Evolutionary conservation across 2,113 vertebrate species (phyloP).

Genomic region (Asarcornis scutulata): DNA sequence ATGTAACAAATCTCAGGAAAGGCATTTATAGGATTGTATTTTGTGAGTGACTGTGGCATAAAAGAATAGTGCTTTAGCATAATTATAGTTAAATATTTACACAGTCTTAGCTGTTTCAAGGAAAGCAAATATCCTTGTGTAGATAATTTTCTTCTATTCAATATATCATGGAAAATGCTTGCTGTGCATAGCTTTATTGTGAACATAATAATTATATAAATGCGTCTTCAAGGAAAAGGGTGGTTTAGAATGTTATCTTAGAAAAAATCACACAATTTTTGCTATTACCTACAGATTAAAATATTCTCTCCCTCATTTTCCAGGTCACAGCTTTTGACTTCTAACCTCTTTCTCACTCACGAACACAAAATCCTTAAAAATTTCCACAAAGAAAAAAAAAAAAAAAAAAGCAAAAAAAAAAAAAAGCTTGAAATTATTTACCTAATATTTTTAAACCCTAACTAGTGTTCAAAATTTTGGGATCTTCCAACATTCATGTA

Average conservation of each 20-base stretch:
- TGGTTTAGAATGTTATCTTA: not conserved
- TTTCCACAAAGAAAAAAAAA: accelerated
- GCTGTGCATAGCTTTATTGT: not conserved
- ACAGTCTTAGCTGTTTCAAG: conserved; percentile 44
- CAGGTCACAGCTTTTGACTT: not conserved
- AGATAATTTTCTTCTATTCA: conserved; percentile 17
- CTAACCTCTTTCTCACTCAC: not conserved
- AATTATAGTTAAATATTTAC: conserved; percentile 72
- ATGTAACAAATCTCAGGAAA: conserved; percentile 55
- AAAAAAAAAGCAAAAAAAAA: not conserved
- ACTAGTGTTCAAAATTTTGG: not conserved
- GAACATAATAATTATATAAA: conserved; percentile 28
- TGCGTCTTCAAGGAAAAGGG: not conserved
- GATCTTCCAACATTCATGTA: not conserved
- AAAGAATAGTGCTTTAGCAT: conserved; percentile 46
- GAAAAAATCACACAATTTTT: not conserved
- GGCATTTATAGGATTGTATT: conserved; percentile 54
- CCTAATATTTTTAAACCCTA: not conserved
- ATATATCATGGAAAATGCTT: conserved; percentile 1
- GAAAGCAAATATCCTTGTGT: conserved; percentile 46
- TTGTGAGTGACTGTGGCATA: conserved; percentile 49
- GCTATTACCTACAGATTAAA: not conserved
- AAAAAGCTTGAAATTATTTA: not conserved
- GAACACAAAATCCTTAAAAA: not conserved
- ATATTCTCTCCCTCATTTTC: not conserved